Percentiles rank a stretch among this genome's conserved stretches.
These are phyloP conservation scores for Thalassarche chlororhynchos DNA, from an alignment of 2,113 vertebrate species.

Conservation along the genomic window DNA sequence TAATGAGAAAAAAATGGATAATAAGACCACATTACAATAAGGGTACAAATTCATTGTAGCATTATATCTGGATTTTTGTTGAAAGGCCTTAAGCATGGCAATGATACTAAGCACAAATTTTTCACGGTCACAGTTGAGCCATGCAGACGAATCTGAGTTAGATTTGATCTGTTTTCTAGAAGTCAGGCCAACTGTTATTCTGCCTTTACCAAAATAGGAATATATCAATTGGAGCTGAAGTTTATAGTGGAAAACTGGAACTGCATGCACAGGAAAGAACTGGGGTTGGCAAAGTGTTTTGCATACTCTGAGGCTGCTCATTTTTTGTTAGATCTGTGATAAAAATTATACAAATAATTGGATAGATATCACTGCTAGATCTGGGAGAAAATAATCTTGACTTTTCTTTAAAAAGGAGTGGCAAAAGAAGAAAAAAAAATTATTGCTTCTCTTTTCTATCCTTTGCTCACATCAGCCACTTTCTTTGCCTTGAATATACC, in stretches of 20 bases:
- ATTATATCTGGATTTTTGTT: constrained; percentile 2
- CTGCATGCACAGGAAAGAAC: background rate
- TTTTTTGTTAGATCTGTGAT: background rate
- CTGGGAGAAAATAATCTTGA: background rate
- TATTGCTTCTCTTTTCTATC: background rate
- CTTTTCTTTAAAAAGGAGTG: background rate
- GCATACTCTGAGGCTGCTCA: background rate
- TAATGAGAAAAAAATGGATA: background rate
- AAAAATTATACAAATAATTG: background rate
- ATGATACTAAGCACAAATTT: background rate
- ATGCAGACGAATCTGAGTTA: background rate
- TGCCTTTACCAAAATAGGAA: background rate
- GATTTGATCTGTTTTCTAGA: constrained; percentile 34
- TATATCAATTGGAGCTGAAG: background rate
- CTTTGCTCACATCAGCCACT: background rate
- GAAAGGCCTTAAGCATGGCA: background rate
- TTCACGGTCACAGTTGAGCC: constrained; percentile 12
- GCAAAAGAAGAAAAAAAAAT: background rate
- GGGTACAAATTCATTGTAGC: background rate
- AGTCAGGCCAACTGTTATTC: background rate
- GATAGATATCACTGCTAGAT: background rate
- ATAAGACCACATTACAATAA: background rate
- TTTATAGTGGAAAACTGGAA: background rate
- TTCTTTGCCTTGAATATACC: background rate
- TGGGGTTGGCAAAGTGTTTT: background rate